These are phyloP conservation scores for Physocephala rufipes DNA, from an alignment of 2,888 invertebrate genomes.

Conservation along the genomic window DNA sequence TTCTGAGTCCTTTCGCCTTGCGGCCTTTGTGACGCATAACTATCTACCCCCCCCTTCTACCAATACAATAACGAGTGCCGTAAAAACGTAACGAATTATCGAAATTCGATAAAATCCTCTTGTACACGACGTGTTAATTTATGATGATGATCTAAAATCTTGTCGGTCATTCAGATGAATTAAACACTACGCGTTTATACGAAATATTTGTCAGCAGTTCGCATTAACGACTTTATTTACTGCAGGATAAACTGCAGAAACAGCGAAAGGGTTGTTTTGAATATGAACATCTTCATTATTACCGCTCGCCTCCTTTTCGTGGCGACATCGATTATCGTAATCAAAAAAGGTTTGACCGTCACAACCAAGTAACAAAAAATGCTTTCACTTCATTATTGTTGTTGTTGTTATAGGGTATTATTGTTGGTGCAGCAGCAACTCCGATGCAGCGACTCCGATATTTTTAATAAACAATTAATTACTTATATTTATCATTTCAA, in stretches of 20 bases:
- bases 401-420: not conserved
- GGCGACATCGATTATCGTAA: conserved; percentile 17
- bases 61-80: not conserved
- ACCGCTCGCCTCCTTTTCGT: not conserved
- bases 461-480: conserved; percentile 34
- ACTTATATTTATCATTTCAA: conserved; percentile 8
- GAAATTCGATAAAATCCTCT: not conserved
- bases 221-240: conserved; percentile 34
- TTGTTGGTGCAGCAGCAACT: too few relatives aligned
- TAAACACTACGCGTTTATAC: not conserved
- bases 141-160: not conserved
- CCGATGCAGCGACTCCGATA: not conserved
- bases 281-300: conserved; percentile 13
- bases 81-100: not conserved
- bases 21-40: not conserved
- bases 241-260: conserved; percentile 3
- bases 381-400: conserved; percentile 28
- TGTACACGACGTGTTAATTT: conserved; percentile 15
- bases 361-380: not conserved
- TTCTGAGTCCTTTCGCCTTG: too few relatives aligned
- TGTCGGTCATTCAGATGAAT: not conserved
- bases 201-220: conserved; percentile 24
- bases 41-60: not conserved
- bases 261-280: conserved; percentile 5
- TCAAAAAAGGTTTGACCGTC: not conserved